phyloP scores from a whole-genome alignment of 2,797 vertebrate species.

The Vespertilio murinus region DNA sequence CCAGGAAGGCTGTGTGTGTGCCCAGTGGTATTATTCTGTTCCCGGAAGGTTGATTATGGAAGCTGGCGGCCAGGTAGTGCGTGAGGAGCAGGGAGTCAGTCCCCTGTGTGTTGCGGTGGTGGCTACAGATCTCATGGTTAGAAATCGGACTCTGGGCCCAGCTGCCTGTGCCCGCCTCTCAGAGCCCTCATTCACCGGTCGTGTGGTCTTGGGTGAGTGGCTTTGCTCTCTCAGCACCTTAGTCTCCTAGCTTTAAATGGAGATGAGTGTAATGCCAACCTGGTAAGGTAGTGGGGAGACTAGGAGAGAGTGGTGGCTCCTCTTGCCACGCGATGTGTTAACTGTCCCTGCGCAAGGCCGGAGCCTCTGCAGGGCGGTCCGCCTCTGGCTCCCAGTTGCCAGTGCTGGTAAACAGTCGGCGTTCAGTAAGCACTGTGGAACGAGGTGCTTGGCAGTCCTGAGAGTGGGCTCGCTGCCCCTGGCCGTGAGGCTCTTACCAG shows the following conservation, averaged over 20 bases:
- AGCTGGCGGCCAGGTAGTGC: neutral
- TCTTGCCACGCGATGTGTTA: neutral
- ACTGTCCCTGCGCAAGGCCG: neutral
- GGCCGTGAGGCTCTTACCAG: fast-evolving
- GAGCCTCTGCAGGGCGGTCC: neutral
- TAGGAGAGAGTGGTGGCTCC: neutral
- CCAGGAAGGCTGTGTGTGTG: neutral
- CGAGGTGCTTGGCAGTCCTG: fast-evolving
- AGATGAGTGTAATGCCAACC: neutral
- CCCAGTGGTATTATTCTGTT: neutral
- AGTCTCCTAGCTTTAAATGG: neutral
- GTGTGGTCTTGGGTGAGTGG: neutral
- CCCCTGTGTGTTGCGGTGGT: fast-evolving
- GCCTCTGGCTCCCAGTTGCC: too few relatives aligned
- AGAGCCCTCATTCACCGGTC: neutral
- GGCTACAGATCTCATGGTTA: neutral
- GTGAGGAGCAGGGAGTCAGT: neutral
- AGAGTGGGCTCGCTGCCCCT: neutral
- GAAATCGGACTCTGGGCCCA: neutral
- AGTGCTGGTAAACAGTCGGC: neutral
- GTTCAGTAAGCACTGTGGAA: neutral
- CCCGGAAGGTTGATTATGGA: neutral
- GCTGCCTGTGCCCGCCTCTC: neutral
- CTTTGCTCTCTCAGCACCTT: neutral
- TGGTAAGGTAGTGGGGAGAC: neutral